phyloP scores from a whole-genome alignment of 2,797 vertebrate genomes.

The Sebastes aleutianus region DNA sequence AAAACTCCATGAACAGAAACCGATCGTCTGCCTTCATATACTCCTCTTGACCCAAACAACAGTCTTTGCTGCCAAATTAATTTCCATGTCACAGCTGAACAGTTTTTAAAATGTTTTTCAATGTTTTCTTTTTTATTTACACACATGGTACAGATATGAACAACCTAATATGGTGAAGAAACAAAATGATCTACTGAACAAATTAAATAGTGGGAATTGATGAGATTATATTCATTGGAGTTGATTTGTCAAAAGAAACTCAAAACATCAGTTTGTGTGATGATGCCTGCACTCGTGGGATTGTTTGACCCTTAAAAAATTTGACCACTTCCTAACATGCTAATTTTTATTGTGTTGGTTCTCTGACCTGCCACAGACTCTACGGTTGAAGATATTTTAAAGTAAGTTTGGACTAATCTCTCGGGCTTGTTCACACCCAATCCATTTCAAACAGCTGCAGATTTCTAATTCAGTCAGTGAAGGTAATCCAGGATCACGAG shows the following conservation, averaged over 20 bases:
- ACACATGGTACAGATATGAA: neutral
- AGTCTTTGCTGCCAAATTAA: neutral
- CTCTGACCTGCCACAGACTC: neutral
- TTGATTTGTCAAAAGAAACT: too few species aligned
- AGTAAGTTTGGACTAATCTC: neutral
- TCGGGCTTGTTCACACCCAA: neutral
- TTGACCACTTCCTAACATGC: neutral
- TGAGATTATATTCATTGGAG: neutral
- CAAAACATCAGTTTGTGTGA: too few species aligned
- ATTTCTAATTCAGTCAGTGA: slow-evolving; percentile 19
- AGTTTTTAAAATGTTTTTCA: neutral
- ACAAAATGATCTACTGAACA: neutral
- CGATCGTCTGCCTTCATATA: neutral
- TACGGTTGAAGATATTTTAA: neutral
- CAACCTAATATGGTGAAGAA: neutral
- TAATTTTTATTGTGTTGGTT: neutral
- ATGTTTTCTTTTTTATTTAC: too few species aligned
- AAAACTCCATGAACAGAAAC: neutral
- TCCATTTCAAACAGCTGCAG: slow-evolving; percentile 4
- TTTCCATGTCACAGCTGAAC: neutral
- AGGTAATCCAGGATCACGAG: slow-evolving; percentile 10
- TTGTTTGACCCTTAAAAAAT: neutral
- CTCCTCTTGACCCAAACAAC: neutral
- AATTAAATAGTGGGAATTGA: neutral
- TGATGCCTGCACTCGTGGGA: too few species aligned